phyloP scores from a whole-genome alignment of 2,797 vertebrate genomes.

The Hippocampus kuda region DNA sequence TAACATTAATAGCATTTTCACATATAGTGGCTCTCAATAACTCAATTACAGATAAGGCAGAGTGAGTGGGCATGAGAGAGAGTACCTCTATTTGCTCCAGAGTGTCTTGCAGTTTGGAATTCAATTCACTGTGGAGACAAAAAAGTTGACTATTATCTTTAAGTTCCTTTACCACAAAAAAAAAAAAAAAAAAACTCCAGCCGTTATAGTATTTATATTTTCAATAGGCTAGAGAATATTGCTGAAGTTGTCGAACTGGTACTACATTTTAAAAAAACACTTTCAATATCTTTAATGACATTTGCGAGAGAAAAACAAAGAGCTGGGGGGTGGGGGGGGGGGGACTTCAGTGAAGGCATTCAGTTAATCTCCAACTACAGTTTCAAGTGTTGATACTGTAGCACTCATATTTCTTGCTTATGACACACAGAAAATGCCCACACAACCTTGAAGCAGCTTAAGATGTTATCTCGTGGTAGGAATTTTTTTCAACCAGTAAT shows the following conservation, averaged over 20 bases:
- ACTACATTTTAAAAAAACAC: too few species aligned
- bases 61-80: conserved; percentile 13
- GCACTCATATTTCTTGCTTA: neutral
- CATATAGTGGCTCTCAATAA: conserved; percentile 8
- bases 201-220: neutral
- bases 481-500: conserved; percentile 27
- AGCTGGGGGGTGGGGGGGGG: too few species aligned
- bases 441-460: conserved; percentile 4
- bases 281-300: too few species aligned
- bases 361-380: neutral
- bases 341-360: neutral
- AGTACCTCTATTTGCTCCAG: conserved; percentile 96
- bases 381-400: neutral
- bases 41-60: conserved; percentile 21
- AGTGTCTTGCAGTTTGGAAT: conserved; percentile 96
- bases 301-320: too few species aligned
- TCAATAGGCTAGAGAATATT: neutral
- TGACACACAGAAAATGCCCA: conserved; percentile 12
- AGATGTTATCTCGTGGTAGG: conserved; percentile 4
- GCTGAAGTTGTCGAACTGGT: too few species aligned
- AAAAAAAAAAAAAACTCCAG: neutral
- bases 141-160: conserved; percentile 15
- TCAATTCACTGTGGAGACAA: conserved; percentile 75
- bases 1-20: conserved; percentile 10
- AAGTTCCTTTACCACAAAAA: neutral